A percentile compares a stretch with the other conserved stretches of the same genome.
These are phyloP conservation scores for Petroica traversi DNA, from an alignment of 2,113 vertebrate genomes.

Conservation along the genomic window DNA sequence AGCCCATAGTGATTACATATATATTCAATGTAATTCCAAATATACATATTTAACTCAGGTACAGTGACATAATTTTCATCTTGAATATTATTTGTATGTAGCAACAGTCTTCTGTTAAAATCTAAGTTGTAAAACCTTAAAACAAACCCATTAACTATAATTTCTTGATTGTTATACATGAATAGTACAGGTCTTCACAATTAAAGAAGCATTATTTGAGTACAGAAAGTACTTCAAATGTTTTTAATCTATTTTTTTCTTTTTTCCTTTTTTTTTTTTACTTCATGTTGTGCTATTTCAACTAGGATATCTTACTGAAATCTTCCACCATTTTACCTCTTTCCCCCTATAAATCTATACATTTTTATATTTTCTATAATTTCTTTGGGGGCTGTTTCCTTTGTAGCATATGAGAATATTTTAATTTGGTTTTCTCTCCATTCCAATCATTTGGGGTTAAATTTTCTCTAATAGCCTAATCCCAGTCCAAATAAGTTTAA, in stretches of 20 bases:
- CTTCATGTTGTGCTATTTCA: background rate
- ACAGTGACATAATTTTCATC: background rate
- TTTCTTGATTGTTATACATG: background rate
- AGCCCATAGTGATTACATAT: background rate
- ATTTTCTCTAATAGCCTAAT: slow-evolving; percentile 70
- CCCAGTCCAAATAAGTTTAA: slow-evolving; percentile 68
- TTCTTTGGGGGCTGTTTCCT: slow-evolving; percentile 64
- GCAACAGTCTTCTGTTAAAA: background rate
- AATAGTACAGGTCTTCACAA: background rate
- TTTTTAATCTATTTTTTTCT: background rate
- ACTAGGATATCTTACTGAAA: background rate
- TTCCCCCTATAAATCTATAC: slow-evolving; percentile 30
- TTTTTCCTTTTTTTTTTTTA: too few species aligned
- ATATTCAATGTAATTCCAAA: background rate
- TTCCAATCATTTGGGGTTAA: slow-evolving; percentile 70
- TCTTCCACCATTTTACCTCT: slow-evolving; percentile 2
- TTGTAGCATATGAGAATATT: slow-evolving; percentile 69
- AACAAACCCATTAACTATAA: background rate
- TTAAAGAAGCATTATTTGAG: background rate
- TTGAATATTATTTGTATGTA: background rate
- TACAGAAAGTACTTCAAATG: background rate
- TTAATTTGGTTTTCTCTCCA: slow-evolving; percentile 65
- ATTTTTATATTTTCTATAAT: slow-evolving; percentile 61
- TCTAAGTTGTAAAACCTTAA: background rate
- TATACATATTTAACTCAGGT: background rate